These are phyloP conservation scores for Dysidea cf. avara DNA, from an alignment of 37 sponge, comb jelly and placozoan species.

Conservation along the genomic window DNA sequence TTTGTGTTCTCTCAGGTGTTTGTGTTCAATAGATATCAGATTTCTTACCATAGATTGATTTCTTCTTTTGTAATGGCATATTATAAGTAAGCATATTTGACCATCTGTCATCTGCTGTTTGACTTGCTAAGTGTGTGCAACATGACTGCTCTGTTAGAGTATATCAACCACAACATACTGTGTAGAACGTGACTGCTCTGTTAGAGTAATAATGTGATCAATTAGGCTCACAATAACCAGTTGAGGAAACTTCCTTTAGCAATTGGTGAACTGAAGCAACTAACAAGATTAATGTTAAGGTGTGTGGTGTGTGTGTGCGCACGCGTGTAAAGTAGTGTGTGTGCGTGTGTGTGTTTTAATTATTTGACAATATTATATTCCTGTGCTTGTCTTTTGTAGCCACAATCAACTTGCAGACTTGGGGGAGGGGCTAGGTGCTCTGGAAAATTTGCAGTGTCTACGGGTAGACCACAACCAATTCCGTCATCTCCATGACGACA, in stretches of 20 bases:
- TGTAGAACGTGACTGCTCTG: no score
- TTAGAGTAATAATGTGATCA: neutral
- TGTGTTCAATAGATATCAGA: no score
- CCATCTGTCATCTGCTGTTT: no score
- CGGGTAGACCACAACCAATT: conserved; percentile 72
- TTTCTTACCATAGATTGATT: no score
- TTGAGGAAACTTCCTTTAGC: conserved; percentile 50
- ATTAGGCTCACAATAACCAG: conserved; percentile 65
- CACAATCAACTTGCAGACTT: conserved; percentile 56
- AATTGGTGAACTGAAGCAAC: conserved; percentile 50
- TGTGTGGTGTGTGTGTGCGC: conserved; percentile 17
- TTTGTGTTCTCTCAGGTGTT: no score
- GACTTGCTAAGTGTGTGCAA: no score
- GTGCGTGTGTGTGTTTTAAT: neutral
- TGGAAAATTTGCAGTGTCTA: conserved; percentile 38
- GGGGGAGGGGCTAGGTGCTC: conserved; percentile 13
- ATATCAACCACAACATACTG: neutral
- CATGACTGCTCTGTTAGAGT: conserved; percentile 3
- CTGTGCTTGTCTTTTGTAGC: conserved; percentile 14
- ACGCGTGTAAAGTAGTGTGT: neutral
- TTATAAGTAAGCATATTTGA: no score
- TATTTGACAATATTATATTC: neutral
- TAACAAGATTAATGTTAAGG: conserved; percentile 71
- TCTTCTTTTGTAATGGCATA: no score
- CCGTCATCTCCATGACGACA: conserved; percentile 23